A percentile compares a stretch with the other conserved stretches of the same genome.
Evolutionary conservation across 2,113 vertebrate species (phyloP).

Genomic region (Cheirogaleus medius): DNA sequence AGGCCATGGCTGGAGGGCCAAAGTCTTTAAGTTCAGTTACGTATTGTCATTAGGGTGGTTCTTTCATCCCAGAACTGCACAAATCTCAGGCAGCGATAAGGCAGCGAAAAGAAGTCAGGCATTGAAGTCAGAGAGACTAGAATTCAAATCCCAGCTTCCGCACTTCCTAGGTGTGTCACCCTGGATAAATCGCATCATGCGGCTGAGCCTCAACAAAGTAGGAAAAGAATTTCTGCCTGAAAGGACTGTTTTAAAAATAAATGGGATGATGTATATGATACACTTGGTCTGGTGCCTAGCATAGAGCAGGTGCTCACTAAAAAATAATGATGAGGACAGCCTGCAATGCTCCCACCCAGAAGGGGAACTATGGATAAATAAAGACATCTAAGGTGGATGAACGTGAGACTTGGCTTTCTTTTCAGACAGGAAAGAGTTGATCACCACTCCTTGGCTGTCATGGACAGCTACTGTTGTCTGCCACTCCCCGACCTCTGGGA

Average conservation of each 20-base stretch:
- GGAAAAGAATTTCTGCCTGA: neutral
- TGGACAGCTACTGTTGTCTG: neutral
- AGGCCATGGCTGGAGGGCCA: neutral
- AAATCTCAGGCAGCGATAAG: neutral
- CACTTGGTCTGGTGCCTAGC: neutral
- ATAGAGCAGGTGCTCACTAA: neutral
- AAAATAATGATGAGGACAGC: neutral
- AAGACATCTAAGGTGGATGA: neutral
- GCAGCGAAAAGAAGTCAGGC: neutral
- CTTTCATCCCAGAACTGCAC: neutral
- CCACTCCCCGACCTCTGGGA: neutral
- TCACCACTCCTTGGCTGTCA: neutral
- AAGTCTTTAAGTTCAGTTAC: neutral
- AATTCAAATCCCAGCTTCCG: neutral
- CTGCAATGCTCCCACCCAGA: neutral
- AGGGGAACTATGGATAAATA: neutral
- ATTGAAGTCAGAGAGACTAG: neutral
- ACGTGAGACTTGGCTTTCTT: neutral
- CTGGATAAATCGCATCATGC: neutral
- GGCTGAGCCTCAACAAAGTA: neutral
- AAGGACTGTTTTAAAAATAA: neutral
- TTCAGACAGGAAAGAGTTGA: neutral
- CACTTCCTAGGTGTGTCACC: neutral
- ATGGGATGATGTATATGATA: neutral
- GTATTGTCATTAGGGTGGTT: neutral